A percentile compares a stretch with the other conserved stretches of the same genome.
Evolutionary conservation across 2,113 vertebrate species (phyloP).

Genomic region (Sinocyclocheilus rhinocerous): DNA sequence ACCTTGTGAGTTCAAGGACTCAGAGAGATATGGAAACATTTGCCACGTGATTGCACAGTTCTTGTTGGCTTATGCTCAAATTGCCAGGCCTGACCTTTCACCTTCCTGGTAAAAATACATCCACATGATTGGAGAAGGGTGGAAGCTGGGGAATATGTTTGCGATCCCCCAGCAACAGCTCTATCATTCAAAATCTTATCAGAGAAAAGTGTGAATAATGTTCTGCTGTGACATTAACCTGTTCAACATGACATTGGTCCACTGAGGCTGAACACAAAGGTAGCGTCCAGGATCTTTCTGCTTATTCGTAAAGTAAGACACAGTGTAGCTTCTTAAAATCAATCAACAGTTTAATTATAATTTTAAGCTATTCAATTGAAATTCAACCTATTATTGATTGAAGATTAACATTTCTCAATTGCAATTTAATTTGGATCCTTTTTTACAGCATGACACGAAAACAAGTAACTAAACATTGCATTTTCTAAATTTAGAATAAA

Average conservation of each 20-base stretch:
- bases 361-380: neutral
- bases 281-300: neutral
- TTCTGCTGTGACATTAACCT: constrained; percentile 44
- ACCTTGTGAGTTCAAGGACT: constrained; percentile 72
- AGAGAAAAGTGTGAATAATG: neutral
- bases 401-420: neutral
- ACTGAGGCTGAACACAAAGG: neutral
- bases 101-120: constrained; percentile 55
- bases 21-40: constrained; percentile 66
- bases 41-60: constrained; percentile 67
- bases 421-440: neutral
- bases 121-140: constrained; percentile 40
- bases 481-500: neutral
- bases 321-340: neutral
- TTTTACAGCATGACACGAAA: neutral
- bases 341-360: neutral
- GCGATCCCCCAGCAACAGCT: neutral
- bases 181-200: constrained; percentile 20
- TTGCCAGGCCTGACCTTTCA: constrained; percentile 66
- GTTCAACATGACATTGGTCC: constrained; percentile 54
- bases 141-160: constrained; percentile 24
- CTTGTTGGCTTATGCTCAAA: constrained; percentile 65
- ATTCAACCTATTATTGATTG: too few relatives aligned
- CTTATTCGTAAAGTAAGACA: neutral
- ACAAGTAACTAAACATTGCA: neutral